A percentile compares a stretch with the other conserved stretches of the same genome.
These are phyloP conservation scores for Origma solitaria DNA, from an alignment of 2,113 vertebrate species.

Conservation along the genomic window DNA sequence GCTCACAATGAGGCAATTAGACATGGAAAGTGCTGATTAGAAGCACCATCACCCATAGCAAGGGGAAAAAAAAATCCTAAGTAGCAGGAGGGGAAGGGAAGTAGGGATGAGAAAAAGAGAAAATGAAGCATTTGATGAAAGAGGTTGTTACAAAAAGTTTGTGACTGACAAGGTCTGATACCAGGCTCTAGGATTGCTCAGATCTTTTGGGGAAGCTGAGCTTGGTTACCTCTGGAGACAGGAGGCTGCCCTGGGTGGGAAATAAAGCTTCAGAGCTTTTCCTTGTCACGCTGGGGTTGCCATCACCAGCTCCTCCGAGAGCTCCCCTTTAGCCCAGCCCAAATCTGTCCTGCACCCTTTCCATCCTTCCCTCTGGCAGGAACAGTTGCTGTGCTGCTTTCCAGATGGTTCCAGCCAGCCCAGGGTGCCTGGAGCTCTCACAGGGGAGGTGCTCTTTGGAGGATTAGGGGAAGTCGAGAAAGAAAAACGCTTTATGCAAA, in stretches of 20 bases:
- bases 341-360: rapidly evolving
- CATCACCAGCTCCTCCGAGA: background rate
- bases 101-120: background rate
- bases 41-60: background rate
- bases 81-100: background rate
- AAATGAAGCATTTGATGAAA: background rate
- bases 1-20: constrained; percentile 57
- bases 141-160: background rate
- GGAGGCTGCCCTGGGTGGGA: background rate
- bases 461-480: background rate
- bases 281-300: background rate
- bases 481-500: constrained; percentile 27
- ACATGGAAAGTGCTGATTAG: constrained; percentile 56
- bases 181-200: background rate
- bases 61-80: background rate
- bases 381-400: background rate
- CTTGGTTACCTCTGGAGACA: background rate
- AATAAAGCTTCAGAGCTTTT: background rate
- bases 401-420: background rate
- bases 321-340: background rate
- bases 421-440: background rate
- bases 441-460: background rate
- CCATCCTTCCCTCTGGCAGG: background rate
- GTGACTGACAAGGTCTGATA: background rate
- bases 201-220: background rate